Percentiles rank a stretch among this genome's conserved stretches.
phyloP scores from a whole-genome alignment of 2,797 vertebrate genomes.

The Philypnodon macrostomus region DNA sequence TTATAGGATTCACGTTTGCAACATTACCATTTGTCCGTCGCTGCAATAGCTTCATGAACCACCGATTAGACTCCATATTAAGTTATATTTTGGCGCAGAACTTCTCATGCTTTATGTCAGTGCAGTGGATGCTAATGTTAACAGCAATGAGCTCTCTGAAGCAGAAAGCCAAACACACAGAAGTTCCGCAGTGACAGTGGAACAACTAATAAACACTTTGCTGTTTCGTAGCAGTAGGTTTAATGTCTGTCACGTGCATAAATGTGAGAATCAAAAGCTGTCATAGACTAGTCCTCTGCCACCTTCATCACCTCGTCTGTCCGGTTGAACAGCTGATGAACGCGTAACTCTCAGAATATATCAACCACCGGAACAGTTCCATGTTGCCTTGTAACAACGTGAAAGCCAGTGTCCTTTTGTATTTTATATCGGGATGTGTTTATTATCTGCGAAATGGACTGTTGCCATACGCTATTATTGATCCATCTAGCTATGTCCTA shows the following conservation, averaged over 20 bases:
- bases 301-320: constrained; percentile 2
- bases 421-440: too few species aligned
- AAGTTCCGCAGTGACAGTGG: background rate
- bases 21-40: background rate
- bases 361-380: too few species aligned
- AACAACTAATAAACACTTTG: background rate
- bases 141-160: constrained; percentile 3
- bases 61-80: background rate
- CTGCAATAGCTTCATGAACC: background rate
- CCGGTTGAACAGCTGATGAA: background rate
- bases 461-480: too few species aligned
- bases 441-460: too few species aligned
- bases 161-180: background rate
- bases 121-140: constrained; percentile 2
- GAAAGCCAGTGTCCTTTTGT: too few species aligned
- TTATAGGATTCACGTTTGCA: background rate
- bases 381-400: too few species aligned
- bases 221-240: background rate
- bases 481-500: too few species aligned
- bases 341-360: too few species aligned
- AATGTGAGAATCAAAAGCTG: background rate
- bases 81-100: constrained; percentile 1
- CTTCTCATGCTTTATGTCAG: background rate
- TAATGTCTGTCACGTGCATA: background rate
- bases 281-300: background rate